Conservation (phyloP, 1,140 invertebrate genomes). For the Samia ricini region DNA sequence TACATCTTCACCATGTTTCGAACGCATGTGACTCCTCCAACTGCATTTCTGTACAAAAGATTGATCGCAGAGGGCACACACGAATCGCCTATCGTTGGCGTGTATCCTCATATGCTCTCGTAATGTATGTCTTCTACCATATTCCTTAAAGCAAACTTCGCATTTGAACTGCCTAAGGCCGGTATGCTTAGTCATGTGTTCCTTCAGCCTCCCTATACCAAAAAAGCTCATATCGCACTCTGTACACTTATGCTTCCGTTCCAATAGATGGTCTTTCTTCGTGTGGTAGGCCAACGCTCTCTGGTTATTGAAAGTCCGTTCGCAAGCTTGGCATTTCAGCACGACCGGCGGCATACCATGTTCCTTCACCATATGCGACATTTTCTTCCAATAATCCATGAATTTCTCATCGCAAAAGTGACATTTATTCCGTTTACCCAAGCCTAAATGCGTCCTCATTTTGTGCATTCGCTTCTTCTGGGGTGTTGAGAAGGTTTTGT, state of each 20-base stretch:
- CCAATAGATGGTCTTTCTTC: constrained; percentile 52
- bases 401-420: constrained; percentile 46
- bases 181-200: constrained; percentile 86
- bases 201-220: constrained; percentile 83
- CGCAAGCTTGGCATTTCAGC: constrained; percentile 49
- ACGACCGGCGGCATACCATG: constrained; percentile 44
- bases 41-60: constrained; percentile 65
- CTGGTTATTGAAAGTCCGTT: constrained; percentile 40
- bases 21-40: constrained; percentile 57
- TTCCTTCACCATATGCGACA: constrained; percentile 47
- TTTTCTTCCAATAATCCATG: constrained; percentile 46
- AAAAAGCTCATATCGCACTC: constrained; percentile 86
- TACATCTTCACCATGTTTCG: constrained; percentile 47
- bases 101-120: constrained; percentile 81
- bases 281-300: constrained; percentile 40
- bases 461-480: constrained; percentile 29
- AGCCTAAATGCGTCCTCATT: constrained; percentile 37
- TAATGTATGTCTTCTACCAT: constrained; percentile 87
- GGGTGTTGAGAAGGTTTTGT: constrained; percentile 3
- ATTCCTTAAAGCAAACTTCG: constrained; percentile 86
- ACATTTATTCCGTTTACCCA: constrained; percentile 46
- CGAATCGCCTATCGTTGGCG: constrained; percentile 42
- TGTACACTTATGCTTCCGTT: constrained; percentile 40
- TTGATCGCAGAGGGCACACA: constrained; percentile 40
- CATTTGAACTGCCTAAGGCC: constrained; percentile 87